Base-by-base conservation (phyloP, 2,113 vertebrate species). In the Microtus oregoni region DNA sequence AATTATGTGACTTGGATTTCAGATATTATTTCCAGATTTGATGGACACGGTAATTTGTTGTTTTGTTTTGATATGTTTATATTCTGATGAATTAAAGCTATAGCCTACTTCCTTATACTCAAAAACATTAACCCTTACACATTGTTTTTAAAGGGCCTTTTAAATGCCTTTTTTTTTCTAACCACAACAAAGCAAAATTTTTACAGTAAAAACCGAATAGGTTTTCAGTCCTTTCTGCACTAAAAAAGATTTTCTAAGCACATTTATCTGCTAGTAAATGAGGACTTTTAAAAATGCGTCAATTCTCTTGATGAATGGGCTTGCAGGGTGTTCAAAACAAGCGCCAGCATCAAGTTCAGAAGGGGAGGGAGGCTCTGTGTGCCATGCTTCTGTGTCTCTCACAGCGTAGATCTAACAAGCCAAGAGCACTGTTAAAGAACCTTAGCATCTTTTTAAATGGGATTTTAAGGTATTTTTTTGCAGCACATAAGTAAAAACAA, bases 221-320 rank as follows among this genome's bases (percentile, higher is more conserved):
- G 91, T 98, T 98, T 98, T 96, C 76, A 98, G 86, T 98, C 61
- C 97, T 98, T 98, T 98, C 90, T 98, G 55, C 93, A 97, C 97
- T 97, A 96, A 94, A 97, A 90, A 97, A 97, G 83, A 81, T 97
- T 90, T 92, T 98, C 94, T 96, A 94, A 94, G 94, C 92, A 89
- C 92, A 95, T 98, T 97, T 98, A 96, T 98, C 97, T 98, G 93
- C 96, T 97, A 97, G 97, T 94, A 98, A 98, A 96, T 94, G 86
- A 97, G n/a, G 96, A 92, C 96, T 98, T 98, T 97, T 98, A 93
- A 97, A 96, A 98, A 98, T 96, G 96, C 96, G 90, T 98, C 97
- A 83, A 79, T 97, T 97, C 95, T 92, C 91, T 91, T 98, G 97
- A 98, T 98, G 96, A 98, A 98, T 97, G 96, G 89, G 95, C 91